Base-by-base conservation (phyloP, 1,140 invertebrate genomes). In the Elymnias hypermnestra region DNA sequence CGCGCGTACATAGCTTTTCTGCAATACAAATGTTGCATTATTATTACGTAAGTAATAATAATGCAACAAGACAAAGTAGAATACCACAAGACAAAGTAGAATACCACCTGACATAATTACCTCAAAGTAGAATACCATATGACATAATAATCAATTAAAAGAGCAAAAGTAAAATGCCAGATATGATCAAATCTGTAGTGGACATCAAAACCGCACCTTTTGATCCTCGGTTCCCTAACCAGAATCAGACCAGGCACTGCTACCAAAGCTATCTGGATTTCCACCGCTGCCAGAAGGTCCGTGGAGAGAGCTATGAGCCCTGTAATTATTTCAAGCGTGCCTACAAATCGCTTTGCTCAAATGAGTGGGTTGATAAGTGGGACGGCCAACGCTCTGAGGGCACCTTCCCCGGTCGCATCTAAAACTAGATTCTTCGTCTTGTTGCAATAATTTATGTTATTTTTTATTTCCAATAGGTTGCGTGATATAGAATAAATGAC, bases 281-380 rank as follows among this genome's bases (percentile, higher is more conserved):
- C 83, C 92, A 98, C 72, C 92, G 98, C 8, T 99, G 98, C 88
- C 90, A 91, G 69, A 97, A 96, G 78, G 91, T 96, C 19, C 95
- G 96, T 67, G 96, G 96, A 22, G 91, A 94, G 69, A 91, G 94
- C 21, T 97, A 96, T 81, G 92, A 93, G 47, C 93, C 95, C 1
- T 99, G 98, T 89, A 86, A 96, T 39, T 99, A 98, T 84, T 99
- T 98, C 90, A 92, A 96, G 73, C 92, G 91, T 54, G 92, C 93
- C n/a, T 99, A 92, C 87, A 87, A 69, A 46, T 90, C 93, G 1
- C 87, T 99, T 22, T 99, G 98, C 75, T 98, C 98, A 52, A 90
- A 90, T 62, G 87, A 87, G 39, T 99, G 97, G 97, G 83, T 94
- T 43, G 94, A 97, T 68, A 97, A 95, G 69, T 99, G 97, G 97